These are phyloP conservation scores for Caranx ignobilis DNA, from an alignment of 2,113 vertebrate species.

Conservation along the genomic window DNA sequence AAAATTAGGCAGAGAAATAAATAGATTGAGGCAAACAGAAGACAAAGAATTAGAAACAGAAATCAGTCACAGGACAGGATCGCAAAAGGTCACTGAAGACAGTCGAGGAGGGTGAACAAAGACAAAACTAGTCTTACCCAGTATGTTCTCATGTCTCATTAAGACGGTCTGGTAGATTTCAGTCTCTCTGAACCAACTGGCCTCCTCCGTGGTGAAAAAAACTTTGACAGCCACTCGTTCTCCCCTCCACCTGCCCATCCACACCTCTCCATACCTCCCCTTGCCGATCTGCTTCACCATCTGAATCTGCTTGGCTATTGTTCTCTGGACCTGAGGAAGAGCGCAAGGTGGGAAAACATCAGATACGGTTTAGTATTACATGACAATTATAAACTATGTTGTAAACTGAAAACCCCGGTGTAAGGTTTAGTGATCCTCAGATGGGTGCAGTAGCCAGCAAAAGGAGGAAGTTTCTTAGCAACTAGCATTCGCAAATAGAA, in stretches of 20 bases:
- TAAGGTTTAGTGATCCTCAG: not conserved
- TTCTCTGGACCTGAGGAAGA: slow-evolving; percentile 92
- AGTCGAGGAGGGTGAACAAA: not conserved
- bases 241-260: slow-evolving; percentile 97
- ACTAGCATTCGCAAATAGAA: not conserved
- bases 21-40: not conserved
- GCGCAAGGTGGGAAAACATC: not conserved
- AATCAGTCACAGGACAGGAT: not conserved
- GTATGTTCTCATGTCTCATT: slow-evolving; percentile 98
- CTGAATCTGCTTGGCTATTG: slow-evolving; percentile 98
- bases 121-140: slow-evolving; percentile 86
- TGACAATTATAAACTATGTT: not conserved
- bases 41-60: not conserved
- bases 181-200: slow-evolving; percentile 99
- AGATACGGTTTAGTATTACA: not conserved
- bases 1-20: not conserved
- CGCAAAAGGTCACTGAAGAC: not conserved
- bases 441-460: too few relatives aligned
- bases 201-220: slow-evolving; percentile 97
- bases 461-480: not conserved
- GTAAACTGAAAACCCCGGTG: not conserved
- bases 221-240: slow-evolving; percentile 98
- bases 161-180: slow-evolving; percentile 99
- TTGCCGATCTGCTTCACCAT: slow-evolving; percentile 99
- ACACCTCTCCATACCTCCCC: slow-evolving; percentile 97